Base-by-base conservation (phyloP, 2,113 vertebrate species). In the Tricholaema leucomelas region DNA sequence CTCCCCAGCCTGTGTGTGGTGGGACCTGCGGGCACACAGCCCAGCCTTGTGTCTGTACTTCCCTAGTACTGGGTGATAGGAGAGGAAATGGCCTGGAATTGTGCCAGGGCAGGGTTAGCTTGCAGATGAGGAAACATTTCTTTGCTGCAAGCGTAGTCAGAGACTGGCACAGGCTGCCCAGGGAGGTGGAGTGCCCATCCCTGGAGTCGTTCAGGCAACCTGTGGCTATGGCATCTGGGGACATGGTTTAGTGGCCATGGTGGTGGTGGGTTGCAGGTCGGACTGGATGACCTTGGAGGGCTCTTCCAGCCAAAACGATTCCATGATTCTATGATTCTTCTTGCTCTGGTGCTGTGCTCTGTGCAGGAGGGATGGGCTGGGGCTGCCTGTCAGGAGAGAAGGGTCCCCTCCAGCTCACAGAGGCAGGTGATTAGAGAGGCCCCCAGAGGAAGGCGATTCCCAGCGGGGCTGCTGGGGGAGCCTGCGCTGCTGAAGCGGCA, bases 401-500 rank as follows among this genome's bases (percentile, higher is more conserved):
- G 92, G 86, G 42, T 80, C 83, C 23, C 52, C 5, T 10, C 6
- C 38, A 66, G 87, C 90, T 92, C 11, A 33, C 27, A 75, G 95
- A 76, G 87, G 92, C 61, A 61, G 33, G 88, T 67, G 95, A 86
- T 96, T 76, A 92, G 92, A 94, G 59, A 69, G 88, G 75, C 94
- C 88, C 89, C 88, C 1, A 38, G 88, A 65, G 86, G 83, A 88
- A 54, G 80, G 31, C 8, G 8, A 19, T n/a, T 77, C 95, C 94
- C 94, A 25, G 25, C 17, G 88, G 90, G 70, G 61, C 71, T 88
- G 40, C n/a, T 6, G 8, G 74, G 76, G 88, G 55, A 96, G 91
- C 0, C 1, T 0, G 24, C 40, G n/a, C 25, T 46, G 88, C 89
- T 48, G 95, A 85, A 91, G 83, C 67, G 27, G 94, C 90, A 15